Percentiles rank a stretch among this genome's conserved stretches.
These are phyloP conservation scores for Pipistrellus pygmaeus DNA, from an alignment of 2,797 vertebrate species.

Conservation along the genomic window DNA sequence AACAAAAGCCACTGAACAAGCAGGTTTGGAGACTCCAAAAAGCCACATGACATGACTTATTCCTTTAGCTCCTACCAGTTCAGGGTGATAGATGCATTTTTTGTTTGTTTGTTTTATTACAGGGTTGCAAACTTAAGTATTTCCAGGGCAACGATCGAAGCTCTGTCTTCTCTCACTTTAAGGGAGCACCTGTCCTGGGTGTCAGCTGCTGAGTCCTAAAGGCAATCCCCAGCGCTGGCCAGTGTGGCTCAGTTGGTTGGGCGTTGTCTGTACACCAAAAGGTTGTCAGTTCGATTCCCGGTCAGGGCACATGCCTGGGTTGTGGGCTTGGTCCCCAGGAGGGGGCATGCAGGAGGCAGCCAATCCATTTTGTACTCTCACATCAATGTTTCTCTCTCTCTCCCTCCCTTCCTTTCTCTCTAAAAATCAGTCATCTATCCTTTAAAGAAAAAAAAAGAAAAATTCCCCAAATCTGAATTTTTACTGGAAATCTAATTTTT, in stretches of 20 bases:
- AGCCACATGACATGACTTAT: neutral
- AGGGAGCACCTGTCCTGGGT: neutral
- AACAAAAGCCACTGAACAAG: neutral
- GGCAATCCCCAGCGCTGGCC: neutral
- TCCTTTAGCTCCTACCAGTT: neutral
- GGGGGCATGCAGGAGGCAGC: neutral
- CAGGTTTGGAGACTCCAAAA: neutral
- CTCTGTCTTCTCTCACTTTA: neutral
- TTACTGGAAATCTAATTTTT: conserved; percentile 3
- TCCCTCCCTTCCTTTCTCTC: neutral
- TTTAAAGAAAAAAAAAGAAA: neutral
- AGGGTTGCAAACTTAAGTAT: neutral
- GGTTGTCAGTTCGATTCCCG: neutral
- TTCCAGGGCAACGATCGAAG: neutral
- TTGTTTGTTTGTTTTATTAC: neutral
- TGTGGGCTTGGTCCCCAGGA: neutral
- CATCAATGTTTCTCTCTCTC: neutral
- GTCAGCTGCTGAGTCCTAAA: neutral
- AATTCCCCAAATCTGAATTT: neutral
- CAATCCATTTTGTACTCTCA: neutral
- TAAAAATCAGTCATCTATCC: neutral
- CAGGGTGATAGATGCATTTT: neutral
- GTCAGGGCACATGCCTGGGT: neutral
- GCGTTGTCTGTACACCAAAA: neutral
- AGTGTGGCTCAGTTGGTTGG: neutral